These are phyloP conservation scores for Anas bahamensis DNA, from an alignment of 2,797 vertebrate species.

Conservation along the genomic window DNA sequence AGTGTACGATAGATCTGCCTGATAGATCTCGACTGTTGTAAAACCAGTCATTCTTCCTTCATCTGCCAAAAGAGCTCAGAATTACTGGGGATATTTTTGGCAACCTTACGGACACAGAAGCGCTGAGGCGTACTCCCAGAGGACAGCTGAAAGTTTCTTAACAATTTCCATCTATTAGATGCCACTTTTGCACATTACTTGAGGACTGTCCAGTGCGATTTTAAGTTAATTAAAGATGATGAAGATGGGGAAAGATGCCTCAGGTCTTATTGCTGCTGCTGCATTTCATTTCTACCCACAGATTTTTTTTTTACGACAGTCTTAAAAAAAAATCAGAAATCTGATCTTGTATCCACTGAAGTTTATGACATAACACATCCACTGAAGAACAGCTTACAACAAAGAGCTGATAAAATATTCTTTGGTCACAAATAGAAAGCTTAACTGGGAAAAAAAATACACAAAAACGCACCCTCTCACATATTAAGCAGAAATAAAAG, in stretches of 20 bases:
- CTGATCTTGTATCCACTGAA: not conserved
- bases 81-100: conserved; percentile 64
- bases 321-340: conserved; percentile 43
- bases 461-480: not conserved
- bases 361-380: conserved; percentile 10
- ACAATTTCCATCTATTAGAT: conserved; percentile 45
- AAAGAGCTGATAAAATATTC: conserved; percentile 3
- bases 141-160: conserved; percentile 52
- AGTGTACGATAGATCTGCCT: conserved; percentile 55
- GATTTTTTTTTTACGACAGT: conserved; percentile 6
- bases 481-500: not conserved
- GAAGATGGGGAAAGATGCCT: not conserved
- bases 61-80: conserved; percentile 63
- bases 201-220: conserved; percentile 10
- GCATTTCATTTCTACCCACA: not conserved
- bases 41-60: conserved; percentile 68
- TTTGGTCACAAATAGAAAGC: not conserved
- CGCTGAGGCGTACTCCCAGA: conserved; percentile 34
- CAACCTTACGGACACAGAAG: conserved; percentile 48
- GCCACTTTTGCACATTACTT: conserved; percentile 14
- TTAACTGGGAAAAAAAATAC: not conserved
- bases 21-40: conserved; percentile 71
- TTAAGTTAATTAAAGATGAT: conserved; percentile 38
- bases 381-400: not conserved
- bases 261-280: not conserved